phyloP scores from a whole-genome alignment of 2,113 vertebrate species.

The Cephalopterus ornatus region DNA sequence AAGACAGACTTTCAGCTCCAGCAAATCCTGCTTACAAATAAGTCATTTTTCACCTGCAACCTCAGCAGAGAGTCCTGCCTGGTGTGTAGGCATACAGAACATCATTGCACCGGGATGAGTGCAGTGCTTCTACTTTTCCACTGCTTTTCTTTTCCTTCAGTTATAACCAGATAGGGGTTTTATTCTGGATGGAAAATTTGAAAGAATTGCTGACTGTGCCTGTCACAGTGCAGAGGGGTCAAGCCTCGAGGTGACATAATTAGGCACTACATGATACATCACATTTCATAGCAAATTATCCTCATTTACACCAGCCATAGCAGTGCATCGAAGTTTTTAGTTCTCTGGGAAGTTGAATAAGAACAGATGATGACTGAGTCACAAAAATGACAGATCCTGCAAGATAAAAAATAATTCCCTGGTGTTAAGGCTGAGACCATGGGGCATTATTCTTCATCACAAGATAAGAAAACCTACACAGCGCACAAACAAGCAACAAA shows the following conservation, averaged over 20 bases:
- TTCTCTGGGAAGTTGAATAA: neutral
- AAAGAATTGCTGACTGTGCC: neutral
- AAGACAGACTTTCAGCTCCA: neutral
- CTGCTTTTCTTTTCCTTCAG: neutral
- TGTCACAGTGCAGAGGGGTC: neutral
- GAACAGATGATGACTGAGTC: neutral
- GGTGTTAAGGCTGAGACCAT: neutral
- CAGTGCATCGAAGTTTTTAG: neutral
- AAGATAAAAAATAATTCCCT: neutral
- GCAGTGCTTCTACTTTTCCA: neutral
- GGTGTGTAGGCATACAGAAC: accelerated
- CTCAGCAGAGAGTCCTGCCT: accelerated
- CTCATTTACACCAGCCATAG: neutral
- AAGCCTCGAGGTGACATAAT: neutral
- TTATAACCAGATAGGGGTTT: neutral
- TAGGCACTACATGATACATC: neutral
- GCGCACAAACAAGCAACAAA: neutral
- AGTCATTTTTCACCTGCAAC: neutral
- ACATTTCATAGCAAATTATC: neutral
- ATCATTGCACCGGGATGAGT: accelerated
- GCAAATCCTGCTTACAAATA: neutral
- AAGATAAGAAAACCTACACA: neutral
- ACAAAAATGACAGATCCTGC: neutral
- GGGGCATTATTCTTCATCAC: neutral
- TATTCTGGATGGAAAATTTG: neutral